Base-by-base conservation (phyloP, 23 tunicate genomes). In the Styela clava region DNA sequence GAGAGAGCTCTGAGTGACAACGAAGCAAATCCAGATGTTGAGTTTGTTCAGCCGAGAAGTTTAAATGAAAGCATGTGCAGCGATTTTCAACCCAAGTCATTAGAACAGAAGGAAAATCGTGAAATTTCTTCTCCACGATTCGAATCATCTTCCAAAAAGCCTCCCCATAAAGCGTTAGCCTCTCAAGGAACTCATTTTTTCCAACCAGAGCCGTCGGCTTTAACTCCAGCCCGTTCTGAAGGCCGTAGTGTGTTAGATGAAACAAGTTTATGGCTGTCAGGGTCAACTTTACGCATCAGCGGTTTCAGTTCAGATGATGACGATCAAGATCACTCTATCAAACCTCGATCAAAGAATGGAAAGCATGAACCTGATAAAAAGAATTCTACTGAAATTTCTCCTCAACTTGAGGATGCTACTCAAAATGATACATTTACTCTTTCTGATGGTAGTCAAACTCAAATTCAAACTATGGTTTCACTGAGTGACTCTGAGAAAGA, bases 251-350 rank as follows among this genome's bases (percentile, higher is more conserved):
- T 79, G 34, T 52, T 85, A 25, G 74, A 91, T 62, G 84, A 91
- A 80, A 91, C 97, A n/a, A 91, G 90, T 71, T 74, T 91, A 21
- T 89, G 95, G 95, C 82, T 89, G 18, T 84, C 95, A 33, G 85
- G 74, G 18, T 79, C 84, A 18, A 69, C 73, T 26, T 83, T 52
- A 73, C 56, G 62, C 25, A 61, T 73, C 2, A 82, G 72, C 1
- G 71, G 36, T 16, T 37, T 51, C 9, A 85, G 77, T 69, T 37
- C 74, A 1, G 65, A 56, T 44, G 87, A 62, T 24, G 78, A 36
- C 21, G 44, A 34, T 24, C 18, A 24, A n/a, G 79, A 35, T 16
- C 21, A 31, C 12, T 18, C 16, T 31, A 52, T 30, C 65, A 1
- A 33, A 33, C 72, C 35, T 0, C 27, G 37, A 5, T 7, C 12